Conservation (phyloP, 2,113 vertebrate species). For the Procavia capensis region DNA sequence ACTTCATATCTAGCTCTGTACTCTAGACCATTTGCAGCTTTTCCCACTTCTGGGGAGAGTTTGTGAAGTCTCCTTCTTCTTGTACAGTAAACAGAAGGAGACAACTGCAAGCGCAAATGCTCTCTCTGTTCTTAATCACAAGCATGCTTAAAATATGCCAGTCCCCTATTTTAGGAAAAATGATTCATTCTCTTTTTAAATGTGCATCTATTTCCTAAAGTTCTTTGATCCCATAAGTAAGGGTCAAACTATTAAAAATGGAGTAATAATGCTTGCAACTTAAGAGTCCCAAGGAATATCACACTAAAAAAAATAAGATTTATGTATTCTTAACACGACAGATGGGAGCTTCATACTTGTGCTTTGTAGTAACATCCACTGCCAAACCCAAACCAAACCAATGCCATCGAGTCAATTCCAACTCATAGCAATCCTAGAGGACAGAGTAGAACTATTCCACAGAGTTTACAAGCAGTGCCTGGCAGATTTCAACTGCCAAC, state of each 20-base stretch:
- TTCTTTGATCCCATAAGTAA: neutral
- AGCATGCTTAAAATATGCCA: neutral
- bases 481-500: no score
- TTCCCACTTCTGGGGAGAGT: neutral
- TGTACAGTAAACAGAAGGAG: neutral
- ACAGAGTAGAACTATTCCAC: no score
- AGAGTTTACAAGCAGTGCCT: no score
- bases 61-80: neutral
- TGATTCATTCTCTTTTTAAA: slow-evolving; percentile 19
- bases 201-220: neutral
- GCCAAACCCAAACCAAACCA: no score
- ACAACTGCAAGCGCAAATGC: neutral
- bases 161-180: neutral
- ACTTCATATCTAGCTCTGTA: neutral
- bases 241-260: neutral
- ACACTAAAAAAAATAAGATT: neutral
- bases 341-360: neutral
- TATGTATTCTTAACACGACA: neutral
- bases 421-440: no score
- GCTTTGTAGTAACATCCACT: neutral
- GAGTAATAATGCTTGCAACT: slow-evolving; percentile 22
- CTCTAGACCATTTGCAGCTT: neutral
- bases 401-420: no score
- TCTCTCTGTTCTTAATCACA: neutral
- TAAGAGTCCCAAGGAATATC: neutral